These are phyloP conservation scores for Ifrita kowaldi DNA, from an alignment of 2,113 vertebrate genomes.

Conservation along the genomic window DNA sequence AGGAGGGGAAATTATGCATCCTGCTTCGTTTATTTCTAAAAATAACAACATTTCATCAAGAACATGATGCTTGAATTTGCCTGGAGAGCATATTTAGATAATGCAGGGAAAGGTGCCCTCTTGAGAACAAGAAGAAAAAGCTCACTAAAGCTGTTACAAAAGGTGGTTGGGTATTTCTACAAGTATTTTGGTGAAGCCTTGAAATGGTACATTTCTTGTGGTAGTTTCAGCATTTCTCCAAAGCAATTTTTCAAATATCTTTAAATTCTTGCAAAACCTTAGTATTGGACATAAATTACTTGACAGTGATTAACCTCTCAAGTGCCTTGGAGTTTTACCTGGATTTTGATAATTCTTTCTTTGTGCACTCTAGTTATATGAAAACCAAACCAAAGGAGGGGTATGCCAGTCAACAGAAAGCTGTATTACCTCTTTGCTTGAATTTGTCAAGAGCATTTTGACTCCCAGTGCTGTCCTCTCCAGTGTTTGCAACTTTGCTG, in stretches of 20 bases:
- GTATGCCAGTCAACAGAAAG: background rate
- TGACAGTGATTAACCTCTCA: background rate
- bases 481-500: background rate
- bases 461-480: background rate
- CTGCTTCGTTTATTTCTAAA: conserved; percentile 55
- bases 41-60: conserved; percentile 52
- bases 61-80: conserved; percentile 22
- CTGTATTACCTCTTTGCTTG: background rate
- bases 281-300: background rate
- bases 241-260: background rate
- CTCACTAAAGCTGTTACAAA: background rate
- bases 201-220: background rate
- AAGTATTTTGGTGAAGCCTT: background rate
- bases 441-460: background rate
- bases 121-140: background rate
- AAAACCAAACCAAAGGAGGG: background rate
- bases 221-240: background rate
- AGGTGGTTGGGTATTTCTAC: background rate
- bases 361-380: background rate
- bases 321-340: background rate
- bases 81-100: background rate
- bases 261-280: background rate
- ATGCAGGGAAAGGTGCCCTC: background rate
- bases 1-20: conserved; percentile 44
- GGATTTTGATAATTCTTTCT: background rate